Conservation (phyloP, 2,797 vertebrate species). For the Helarctos malayanus region DNA sequence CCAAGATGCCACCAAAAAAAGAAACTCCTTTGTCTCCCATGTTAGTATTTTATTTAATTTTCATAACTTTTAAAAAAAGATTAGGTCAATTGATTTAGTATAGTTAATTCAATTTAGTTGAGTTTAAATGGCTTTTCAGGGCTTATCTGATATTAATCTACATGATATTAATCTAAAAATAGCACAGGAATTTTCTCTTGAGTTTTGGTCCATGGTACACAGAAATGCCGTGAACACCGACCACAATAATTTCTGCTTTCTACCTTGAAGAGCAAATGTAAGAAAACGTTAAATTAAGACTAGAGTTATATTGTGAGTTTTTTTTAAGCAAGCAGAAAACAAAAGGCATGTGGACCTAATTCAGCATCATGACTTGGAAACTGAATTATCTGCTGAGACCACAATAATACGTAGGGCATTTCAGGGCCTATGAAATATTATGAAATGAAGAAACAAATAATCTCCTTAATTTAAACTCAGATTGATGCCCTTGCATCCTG, state of each 20-base stretch:
- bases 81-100: background rate
- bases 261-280: background rate
- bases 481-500: conserved; percentile 85
- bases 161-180: conserved; percentile 7
- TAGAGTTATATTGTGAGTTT: background rate
- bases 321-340: conserved; percentile 21
- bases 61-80: background rate
- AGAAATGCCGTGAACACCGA: background rate
- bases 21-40: background rate
- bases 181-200: background rate
- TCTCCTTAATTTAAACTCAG: conserved; percentile 75
- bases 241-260: background rate
- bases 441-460: background rate
- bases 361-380: background rate
- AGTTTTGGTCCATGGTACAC: background rate
- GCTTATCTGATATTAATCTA: background rate
- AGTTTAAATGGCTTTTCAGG: background rate
- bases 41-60: conserved; percentile 55
- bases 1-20: background rate
- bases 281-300: background rate
- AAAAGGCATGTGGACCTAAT: background rate
- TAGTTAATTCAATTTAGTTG: background rate
- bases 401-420: background rate
- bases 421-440: background rate
- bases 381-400: background rate